Percentiles rank a stretch among this genome's conserved stretches.
Evolutionary conservation across 2,888 invertebrate species (phyloP).

Genomic region (Meganola albula): DNA sequence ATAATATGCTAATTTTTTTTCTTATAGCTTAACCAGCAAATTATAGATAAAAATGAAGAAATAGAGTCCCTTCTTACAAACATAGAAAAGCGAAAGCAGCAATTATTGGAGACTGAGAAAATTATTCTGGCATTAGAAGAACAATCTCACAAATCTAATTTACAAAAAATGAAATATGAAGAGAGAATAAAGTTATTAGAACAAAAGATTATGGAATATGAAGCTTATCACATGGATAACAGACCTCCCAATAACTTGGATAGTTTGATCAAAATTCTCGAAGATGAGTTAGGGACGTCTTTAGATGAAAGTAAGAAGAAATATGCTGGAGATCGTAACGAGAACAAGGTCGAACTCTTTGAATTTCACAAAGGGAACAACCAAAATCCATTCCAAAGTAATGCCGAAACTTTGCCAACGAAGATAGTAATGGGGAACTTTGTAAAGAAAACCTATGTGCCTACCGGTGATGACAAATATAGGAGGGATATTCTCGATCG

Average conservation of each 20-base stretch:
- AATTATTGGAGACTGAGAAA: conserved; percentile 55
- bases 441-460: conserved; percentile 37
- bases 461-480: conserved; percentile 33
- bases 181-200: conserved; percentile 46
- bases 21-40: conserved; percentile 46
- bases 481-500: conserved; percentile 41
- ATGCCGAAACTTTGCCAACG: conserved; percentile 34
- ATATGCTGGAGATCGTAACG: conserved; percentile 23
- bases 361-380: conserved; percentile 26
- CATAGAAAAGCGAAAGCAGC: conserved; percentile 45
- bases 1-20: conserved; percentile 8
- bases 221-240: conserved; percentile 33
- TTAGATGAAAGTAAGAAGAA: conserved; percentile 32
- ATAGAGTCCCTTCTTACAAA: conserved; percentile 45
- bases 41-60: conserved; percentile 53
- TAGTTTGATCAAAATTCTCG: conserved; percentile 58
- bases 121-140: conserved; percentile 61
- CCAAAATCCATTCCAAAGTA: conserved; percentile 20
- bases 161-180: conserved; percentile 46
- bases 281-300: conserved; percentile 54
- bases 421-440: conserved; percentile 44
- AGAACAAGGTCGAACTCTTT: conserved; percentile 23
- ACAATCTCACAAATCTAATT: conserved; percentile 40
- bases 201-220: conserved; percentile 43
- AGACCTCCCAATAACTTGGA: conserved; percentile 51